Evolutionary conservation across 1,140 invertebrate genomes (phyloP).

Genomic region (Solen grandis): DNA sequence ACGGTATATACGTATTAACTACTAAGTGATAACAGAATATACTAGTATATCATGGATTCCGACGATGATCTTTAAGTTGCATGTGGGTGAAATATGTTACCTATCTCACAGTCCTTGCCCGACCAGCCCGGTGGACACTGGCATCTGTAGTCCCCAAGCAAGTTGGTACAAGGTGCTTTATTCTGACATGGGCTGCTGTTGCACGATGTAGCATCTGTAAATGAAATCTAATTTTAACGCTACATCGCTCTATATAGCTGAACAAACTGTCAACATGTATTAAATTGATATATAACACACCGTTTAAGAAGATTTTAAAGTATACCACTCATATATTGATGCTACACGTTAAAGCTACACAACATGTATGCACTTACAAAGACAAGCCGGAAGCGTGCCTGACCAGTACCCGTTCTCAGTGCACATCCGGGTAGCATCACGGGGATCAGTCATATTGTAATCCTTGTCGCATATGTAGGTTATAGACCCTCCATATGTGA

Average conservation of each 20-base stretch:
- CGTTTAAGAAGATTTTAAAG: too few species aligned
- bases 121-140: neutral
- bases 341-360: too few species aligned
- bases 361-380: too few species aligned
- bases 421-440: neutral
- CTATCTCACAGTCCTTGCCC: neutral
- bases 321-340: too few species aligned
- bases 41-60: too few species aligned
- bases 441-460: neutral
- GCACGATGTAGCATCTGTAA: neutral
- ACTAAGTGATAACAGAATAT: too few species aligned
- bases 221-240: too few species aligned
- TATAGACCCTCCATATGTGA: neutral
- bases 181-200: neutral
- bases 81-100: conserved; percentile 8
- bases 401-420: neutral
- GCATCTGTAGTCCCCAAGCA: neutral
- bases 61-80: too few species aligned
- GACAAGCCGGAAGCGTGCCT: neutral
- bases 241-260: too few species aligned
- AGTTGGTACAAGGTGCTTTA: neutral
- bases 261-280: too few species aligned
- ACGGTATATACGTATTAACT: neutral
- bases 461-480: neutral
- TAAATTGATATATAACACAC: too few species aligned